Conservation (phyloP, 2,113 vertebrate genomes). For the Hypanus sabinus region DNA sequence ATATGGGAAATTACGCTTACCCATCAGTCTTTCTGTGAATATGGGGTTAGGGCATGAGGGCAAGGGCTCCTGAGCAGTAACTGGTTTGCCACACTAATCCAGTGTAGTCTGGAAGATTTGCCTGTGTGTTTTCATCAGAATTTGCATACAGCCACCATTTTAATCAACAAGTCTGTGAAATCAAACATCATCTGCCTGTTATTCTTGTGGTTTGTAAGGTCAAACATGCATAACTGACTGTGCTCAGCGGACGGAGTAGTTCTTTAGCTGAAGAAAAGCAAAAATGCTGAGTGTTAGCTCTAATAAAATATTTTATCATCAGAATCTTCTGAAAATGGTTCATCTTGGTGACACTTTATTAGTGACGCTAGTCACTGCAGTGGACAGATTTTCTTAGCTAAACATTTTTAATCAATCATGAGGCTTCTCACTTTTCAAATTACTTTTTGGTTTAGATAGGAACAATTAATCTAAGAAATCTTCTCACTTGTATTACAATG, state of each 20-base stretch:
- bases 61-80: neutral
- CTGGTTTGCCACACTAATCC: neutral
- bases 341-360: neutral
- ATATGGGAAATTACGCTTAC: neutral
- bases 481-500: neutral
- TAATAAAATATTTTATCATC: neutral
- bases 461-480: neutral
- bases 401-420: neutral
- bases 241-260: neutral
- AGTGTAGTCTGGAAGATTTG: neutral
- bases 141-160: neutral
- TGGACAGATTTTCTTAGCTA: neutral
- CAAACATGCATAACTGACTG: neutral
- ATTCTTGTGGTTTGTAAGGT: neutral
- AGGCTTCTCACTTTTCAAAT: neutral
- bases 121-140: neutral
- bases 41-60: neutral
- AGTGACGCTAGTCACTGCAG: neutral
- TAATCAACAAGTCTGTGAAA: neutral
- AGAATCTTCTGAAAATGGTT: neutral
- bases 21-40: neutral
- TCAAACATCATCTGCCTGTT: neutral
- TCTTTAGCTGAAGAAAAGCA: neutral
- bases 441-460: neutral
- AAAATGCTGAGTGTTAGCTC: neutral